These are phyloP conservation scores for Egretta garzetta DNA, from an alignment of 2,113 vertebrate species.

Conservation along the genomic window DNA sequence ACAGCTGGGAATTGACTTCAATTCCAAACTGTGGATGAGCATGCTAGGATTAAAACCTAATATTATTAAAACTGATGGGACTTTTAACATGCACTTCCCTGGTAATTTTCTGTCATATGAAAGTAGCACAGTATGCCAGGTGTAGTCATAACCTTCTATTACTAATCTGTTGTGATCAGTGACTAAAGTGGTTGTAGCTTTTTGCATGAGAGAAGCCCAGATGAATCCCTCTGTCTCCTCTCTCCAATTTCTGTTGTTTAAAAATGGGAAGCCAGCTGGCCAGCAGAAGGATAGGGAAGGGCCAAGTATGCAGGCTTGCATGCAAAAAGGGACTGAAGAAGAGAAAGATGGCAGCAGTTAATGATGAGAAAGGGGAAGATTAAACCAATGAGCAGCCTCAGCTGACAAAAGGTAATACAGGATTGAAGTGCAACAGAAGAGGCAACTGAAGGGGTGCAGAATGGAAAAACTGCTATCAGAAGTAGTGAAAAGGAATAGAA, in stretches of 20 bases:
- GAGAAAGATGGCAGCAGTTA: neutral
- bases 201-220: neutral
- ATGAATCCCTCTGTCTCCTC: fast-evolving
- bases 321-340: neutral
- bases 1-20: neutral
- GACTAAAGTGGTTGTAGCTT: neutral
- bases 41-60: neutral
- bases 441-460: neutral
- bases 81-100: neutral
- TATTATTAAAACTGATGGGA: neutral
- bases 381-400: neutral
- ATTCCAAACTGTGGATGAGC: neutral
- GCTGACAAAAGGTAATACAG: neutral
- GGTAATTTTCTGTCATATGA: neutral
- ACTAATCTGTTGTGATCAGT: neutral
- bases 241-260: neutral
- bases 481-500: neutral
- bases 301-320: neutral
- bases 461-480: neutral
- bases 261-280: neutral
- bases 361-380: neutral
- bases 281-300: neutral
- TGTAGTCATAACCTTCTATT: neutral
- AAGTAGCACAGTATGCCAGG: neutral
- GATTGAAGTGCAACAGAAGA: neutral